These are phyloP conservation scores for Caenorhabditis japonica DNA, from an alignment of 2,888 invertebrate species.

Conservation along the genomic window DNA sequence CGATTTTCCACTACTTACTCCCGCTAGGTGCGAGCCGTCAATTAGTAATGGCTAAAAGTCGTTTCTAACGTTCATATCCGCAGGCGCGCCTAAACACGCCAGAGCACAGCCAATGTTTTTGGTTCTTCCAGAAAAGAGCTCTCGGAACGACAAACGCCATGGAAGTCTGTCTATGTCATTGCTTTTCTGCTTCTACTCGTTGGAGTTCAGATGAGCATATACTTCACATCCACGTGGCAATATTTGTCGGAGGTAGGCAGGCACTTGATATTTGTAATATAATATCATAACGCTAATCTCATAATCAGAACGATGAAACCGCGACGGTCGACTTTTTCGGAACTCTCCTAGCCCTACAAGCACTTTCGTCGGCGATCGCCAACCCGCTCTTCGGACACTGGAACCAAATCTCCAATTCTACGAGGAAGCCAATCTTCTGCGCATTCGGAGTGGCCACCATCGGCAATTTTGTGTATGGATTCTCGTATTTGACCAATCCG, in stretches of 20 bases:
- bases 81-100: too few relatives aligned
- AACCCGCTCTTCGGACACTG: conserved; percentile 54
- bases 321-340: conserved; percentile 58
- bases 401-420: conserved; percentile 50
- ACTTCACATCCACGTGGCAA: conserved; percentile 67
- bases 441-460: conserved; percentile 43
- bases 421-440: conserved; percentile 43
- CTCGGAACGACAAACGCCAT: conserved; percentile 54
- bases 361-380: conserved; percentile 44
- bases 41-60: too few relatives aligned
- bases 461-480: conserved; percentile 59
- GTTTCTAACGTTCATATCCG: too few relatives aligned
- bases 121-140: conserved; percentile 47
- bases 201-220: conserved; percentile 64
- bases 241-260: conserved; percentile 53
- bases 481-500: conserved; percentile 34
- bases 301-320: conserved; percentile 49
- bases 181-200: conserved; percentile 48
- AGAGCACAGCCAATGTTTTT: too few relatives aligned
- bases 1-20: too few relatives aligned
- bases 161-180: conserved; percentile 56
- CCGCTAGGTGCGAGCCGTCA: too few relatives aligned
- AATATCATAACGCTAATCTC: conserved; percentile 6
- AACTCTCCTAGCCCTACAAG: conserved; percentile 38
- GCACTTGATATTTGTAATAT: neutral